A percentile compares a stretch with the other conserved stretches of the same genome.
Evolutionary conservation across 2,888 invertebrate species (phyloP).

Genomic region (Rhaphigaster nebulosa): DNA sequence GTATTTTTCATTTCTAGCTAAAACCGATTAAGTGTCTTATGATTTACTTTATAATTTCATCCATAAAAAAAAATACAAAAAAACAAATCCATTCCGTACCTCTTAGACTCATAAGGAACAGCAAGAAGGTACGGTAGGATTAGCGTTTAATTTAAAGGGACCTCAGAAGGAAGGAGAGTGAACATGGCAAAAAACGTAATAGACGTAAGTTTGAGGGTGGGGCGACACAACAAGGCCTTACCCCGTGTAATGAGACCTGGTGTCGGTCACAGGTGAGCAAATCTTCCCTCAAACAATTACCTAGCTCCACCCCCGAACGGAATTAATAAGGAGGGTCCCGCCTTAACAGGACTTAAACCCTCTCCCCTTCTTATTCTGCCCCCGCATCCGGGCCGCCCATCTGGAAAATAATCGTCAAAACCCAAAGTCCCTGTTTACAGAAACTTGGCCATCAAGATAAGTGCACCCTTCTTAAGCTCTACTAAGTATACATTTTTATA

Average conservation of each 20-base stretch:
- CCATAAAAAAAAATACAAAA: not conserved
- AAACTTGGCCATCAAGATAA: slow-evolving; percentile 64
- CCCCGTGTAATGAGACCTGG: slow-evolving; percentile 44
- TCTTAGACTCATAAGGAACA: not conserved
- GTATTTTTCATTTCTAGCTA: no score
- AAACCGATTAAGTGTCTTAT: no score
- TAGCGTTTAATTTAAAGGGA: slow-evolving; percentile 15
- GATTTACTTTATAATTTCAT: no score
- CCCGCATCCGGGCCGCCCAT: slow-evolving; percentile 40
- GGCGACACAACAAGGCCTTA: slow-evolving; percentile 23
- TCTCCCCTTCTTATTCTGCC: slow-evolving; percentile 36
- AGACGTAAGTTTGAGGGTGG: slow-evolving; percentile 20
- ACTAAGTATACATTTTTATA: slow-evolving; percentile 55
- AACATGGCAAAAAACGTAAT: slow-evolving; percentile 43
- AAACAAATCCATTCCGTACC: not conserved
- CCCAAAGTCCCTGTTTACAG: slow-evolving; percentile 57
- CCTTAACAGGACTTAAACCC: slow-evolving; percentile 55
- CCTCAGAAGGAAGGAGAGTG: not conserved
- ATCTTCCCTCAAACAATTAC: slow-evolving; percentile 59
- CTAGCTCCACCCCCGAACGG: slow-evolving; percentile 42
- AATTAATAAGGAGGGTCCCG: slow-evolving; percentile 59
- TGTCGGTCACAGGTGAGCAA: slow-evolving; percentile 55
- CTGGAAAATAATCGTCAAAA: slow-evolving; percentile 63
- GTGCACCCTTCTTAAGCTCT: slow-evolving; percentile 54
- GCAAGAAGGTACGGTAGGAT: not conserved